A percentile compares a stretch with the other conserved stretches of the same genome.
These are phyloP conservation scores for Aricia agestis DNA, from an alignment of 1,140 invertebrate genomes.

Conservation along the genomic window DNA sequence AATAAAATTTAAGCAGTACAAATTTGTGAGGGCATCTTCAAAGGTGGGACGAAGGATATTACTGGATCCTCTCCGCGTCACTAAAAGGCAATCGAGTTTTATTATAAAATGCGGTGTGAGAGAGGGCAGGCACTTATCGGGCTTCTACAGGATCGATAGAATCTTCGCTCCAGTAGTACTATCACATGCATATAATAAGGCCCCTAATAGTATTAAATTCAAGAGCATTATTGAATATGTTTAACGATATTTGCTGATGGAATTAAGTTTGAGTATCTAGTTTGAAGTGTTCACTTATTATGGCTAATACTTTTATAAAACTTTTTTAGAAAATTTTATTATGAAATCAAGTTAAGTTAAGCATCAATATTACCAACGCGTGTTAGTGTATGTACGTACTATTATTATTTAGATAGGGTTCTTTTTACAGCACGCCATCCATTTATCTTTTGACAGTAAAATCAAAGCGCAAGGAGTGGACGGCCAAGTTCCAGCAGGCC, in stretches of 20 bases:
- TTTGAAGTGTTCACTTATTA: neutral
- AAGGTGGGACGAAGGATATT: constrained; percentile 15
- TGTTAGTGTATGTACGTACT: no score
- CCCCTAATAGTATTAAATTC: neutral
- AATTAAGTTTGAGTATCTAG: neutral
- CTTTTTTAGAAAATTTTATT: no score
- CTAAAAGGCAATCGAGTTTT: constrained; percentile 28
- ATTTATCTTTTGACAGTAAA: no score
- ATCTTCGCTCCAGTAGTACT: neutral
- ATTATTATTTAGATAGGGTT: no score
- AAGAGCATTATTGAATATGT: neutral
- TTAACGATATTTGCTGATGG: neutral
- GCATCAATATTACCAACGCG: no score
- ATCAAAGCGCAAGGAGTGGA: no score
- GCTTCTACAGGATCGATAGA: constrained; percentile 28
- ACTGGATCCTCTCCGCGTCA: constrained; percentile 10
- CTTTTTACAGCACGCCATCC: no score
- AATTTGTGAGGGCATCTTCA: constrained; percentile 8
- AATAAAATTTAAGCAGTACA: constrained; percentile 9
- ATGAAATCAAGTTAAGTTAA: no score
- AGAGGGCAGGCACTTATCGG: constrained; percentile 28
- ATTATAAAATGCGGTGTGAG: constrained; percentile 25
- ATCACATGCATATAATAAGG: constrained; percentile 8
- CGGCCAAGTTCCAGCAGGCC: no score
- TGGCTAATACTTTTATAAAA: neutral